Percentiles rank a stretch among this genome's conserved stretches.
phyloP scores from a whole-genome alignment of 2,113 vertebrate species.

The Rhabdornis inornatus region DNA sequence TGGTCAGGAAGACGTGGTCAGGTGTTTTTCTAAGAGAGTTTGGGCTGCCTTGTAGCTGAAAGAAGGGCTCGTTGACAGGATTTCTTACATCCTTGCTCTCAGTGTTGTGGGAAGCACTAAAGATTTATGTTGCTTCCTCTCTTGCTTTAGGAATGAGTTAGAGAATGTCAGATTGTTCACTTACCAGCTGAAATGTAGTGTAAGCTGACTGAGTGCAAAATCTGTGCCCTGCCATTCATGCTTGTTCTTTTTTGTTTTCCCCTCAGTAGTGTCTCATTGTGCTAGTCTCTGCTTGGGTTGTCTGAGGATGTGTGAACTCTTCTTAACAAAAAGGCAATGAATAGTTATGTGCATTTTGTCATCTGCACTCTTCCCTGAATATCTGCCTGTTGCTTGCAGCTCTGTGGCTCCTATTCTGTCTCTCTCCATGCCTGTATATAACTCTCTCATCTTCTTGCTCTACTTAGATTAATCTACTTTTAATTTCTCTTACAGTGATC shows the following conservation, averaged over 20 bases:
- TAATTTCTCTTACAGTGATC: neutral
- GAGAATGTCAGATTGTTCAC: neutral
- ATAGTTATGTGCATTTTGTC: neutral
- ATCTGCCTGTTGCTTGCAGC: neutral
- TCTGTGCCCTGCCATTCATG: neutral
- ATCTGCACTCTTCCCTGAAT: neutral
- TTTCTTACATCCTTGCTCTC: neutral
- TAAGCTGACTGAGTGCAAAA: neutral
- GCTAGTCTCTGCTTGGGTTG: neutral
- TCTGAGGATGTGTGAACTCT: slow-evolving; percentile 14
- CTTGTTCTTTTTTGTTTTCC: slow-evolving; percentile 31
- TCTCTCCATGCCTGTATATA: neutral
- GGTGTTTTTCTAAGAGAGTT: neutral
- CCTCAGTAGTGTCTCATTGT: slow-evolving; percentile 5
- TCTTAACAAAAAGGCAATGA: neutral
- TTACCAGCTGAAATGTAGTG: neutral
- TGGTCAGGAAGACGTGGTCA: neutral
- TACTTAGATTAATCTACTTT: neutral
- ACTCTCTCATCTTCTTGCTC: neutral
- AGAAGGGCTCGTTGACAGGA: neutral
- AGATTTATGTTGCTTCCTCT: neutral
- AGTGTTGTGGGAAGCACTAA: neutral
- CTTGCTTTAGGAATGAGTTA: neutral
- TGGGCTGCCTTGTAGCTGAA: neutral
- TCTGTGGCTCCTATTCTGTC: neutral